phyloP scores from a whole-genome alignment of 2,797 vertebrate species.

The Oreonectes daqikongensis region DNA sequence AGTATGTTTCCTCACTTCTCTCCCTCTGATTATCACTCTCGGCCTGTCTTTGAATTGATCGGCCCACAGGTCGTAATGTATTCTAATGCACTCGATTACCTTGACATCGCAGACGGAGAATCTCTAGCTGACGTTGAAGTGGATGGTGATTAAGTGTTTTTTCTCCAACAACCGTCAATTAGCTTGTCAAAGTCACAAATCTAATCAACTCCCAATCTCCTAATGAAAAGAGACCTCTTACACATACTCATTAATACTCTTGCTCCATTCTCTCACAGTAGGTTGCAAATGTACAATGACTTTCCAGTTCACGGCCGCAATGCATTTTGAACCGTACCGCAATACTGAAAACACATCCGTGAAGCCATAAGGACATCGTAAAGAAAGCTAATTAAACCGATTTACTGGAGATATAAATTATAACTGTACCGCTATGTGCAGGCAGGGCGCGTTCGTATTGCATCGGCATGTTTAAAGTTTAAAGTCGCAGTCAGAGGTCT shows the following conservation, averaged over 20 bases:
- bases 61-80: constrained; percentile 64
- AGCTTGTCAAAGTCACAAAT: constrained; percentile 81
- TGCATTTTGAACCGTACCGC: background rate
- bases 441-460: background rate
- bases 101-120: constrained; percentile 72
- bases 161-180: constrained; percentile 76
- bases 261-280: constrained; percentile 41
- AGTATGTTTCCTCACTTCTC: constrained; percentile 25
- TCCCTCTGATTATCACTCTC: constrained; percentile 32
- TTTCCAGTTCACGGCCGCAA: background rate
- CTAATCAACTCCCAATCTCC: constrained; percentile 74
- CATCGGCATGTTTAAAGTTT: constrained; percentile 39
- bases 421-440: background rate
- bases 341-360: background rate
- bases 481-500: background rate
- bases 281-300: constrained; percentile 57
- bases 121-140: constrained; percentile 60
- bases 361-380: background rate
- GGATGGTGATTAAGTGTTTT: constrained; percentile 76
- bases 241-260: constrained; percentile 33
- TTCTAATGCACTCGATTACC: constrained; percentile 77
- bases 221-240: constrained; percentile 62
- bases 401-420: background rate
- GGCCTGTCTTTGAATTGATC: constrained; percentile 39
- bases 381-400: constrained; percentile 9